Conservation (phyloP, 2,113 vertebrate genomes). For the Tyto alba region DNA sequence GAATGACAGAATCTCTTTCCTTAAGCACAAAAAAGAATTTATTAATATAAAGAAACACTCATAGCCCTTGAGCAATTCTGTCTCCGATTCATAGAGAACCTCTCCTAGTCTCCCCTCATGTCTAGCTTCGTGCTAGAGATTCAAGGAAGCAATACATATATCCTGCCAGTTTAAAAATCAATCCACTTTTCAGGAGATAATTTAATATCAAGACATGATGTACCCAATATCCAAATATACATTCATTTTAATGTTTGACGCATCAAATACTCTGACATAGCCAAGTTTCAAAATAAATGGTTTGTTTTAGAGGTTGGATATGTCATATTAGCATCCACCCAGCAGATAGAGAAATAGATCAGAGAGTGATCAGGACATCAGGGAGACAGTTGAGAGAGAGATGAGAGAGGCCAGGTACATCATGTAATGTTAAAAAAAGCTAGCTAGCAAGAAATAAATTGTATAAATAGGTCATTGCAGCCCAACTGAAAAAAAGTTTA, state of each 20-base stretch:
- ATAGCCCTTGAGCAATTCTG: slow-evolving; percentile 24
- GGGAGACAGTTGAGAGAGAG: slow-evolving; percentile 63
- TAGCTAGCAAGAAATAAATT: slow-evolving; percentile 26
- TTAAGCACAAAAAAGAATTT: slow-evolving; percentile 22
- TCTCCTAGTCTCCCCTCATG: neutral
- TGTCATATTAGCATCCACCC: slow-evolving; percentile 68
- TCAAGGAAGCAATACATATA: slow-evolving; percentile 28
- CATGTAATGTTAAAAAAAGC: slow-evolving; percentile 27
- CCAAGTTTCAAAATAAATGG: slow-evolving; percentile 62
- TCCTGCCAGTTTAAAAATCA: slow-evolving; percentile 49
- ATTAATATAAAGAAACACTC: slow-evolving; percentile 44
- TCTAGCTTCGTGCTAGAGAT: neutral
- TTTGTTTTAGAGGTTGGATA: slow-evolving; percentile 68
- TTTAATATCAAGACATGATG: slow-evolving; percentile 47
- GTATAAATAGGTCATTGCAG: slow-evolving; percentile 63
- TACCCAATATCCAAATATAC: slow-evolving; percentile 41
- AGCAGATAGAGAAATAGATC: slow-evolving; percentile 63
- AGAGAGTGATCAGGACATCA: slow-evolving; percentile 66
- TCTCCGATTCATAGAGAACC: neutral
- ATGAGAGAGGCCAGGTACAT: slow-evolving; percentile 50
- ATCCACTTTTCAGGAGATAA: slow-evolving; percentile 34
- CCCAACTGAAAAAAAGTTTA: slow-evolving; percentile 25
- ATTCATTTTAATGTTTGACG: slow-evolving; percentile 46
- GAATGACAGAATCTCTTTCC: slow-evolving; percentile 18
- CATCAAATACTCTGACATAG: slow-evolving; percentile 16